These are phyloP conservation scores for Oryzias sinensis DNA, from an alignment of 2,797 vertebrate species.

Conservation along the genomic window DNA sequence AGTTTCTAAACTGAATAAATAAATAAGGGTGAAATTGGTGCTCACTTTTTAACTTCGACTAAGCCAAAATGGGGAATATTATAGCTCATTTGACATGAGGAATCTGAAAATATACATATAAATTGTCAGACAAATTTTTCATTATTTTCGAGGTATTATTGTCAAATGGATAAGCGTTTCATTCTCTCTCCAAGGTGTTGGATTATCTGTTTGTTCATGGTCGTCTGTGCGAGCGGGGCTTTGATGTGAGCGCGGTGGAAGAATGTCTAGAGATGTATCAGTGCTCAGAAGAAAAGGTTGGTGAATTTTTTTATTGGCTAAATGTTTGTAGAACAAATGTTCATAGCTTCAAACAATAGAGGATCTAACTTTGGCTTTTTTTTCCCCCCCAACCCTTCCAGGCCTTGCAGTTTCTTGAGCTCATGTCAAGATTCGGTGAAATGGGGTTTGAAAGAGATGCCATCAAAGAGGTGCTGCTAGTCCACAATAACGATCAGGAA, in stretches of 20 bases:
- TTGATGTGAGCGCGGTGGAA: conserved; percentile 91
- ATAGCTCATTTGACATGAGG: too few species aligned
- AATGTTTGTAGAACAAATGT: neutral
- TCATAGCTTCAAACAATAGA: neutral
- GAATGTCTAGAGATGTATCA: conserved; percentile 96
- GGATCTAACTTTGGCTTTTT: neutral
- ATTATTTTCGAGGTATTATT: neutral
- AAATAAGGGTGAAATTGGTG: too few species aligned
- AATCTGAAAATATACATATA: too few species aligned
- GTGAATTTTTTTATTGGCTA: conserved; percentile 34
- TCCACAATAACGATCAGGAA: conserved; percentile 95
- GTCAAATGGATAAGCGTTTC: conserved; percentile 16
- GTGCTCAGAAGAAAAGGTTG: conserved; percentile 95
- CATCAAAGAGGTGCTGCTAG: conserved; percentile 94
- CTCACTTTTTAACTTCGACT: too few species aligned
- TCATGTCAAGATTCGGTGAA: conserved; percentile 97
- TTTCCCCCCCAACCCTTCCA: conserved; percentile 51
- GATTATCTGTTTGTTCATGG: conserved; percentile 93
- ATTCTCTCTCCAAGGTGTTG: conserved; percentile 81
- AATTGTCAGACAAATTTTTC: too few species aligned
- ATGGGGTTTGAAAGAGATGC: conserved; percentile 96
- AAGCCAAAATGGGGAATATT: too few species aligned
- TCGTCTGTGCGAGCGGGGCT: conserved; percentile 94
- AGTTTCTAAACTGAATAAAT: too few species aligned
- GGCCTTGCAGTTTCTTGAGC: conserved; percentile 91